Base-by-base conservation (phyloP, 1,140 invertebrate species). In the Acarapis woodi region DNA sequence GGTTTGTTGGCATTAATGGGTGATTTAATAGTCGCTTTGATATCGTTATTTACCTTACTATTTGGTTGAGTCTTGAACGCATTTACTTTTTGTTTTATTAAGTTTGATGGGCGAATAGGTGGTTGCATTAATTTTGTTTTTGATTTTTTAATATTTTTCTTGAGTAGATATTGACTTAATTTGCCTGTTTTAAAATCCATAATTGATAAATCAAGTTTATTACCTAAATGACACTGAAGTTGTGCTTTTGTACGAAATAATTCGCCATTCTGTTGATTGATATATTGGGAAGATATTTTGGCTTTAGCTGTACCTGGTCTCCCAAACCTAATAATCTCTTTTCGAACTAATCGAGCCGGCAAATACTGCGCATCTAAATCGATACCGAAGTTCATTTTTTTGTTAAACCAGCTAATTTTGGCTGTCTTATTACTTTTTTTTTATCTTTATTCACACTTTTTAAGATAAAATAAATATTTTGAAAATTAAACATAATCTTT, bases 1-100 rank as follows among this genome's bases (percentile, higher is more conserved):
- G 82, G 79, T 57, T 87, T 90, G 14, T 40, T 21, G 21, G 12
- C 18, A 30, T 20, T 14, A 52, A 50, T 39, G 44, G 53, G 48
- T 12, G 47, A 40, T 36, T 50, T 44, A 12, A 16, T 29, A 25
- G 24, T n/a, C 33, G 30, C n/a, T 36, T 37, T 10, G n/a, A 24
- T n/a, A 22, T 39, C 23, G 25, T 38, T 12, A 25, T 25, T 35
- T 10, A 42, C 40, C 40, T 42, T 48, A 18, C 38, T 39, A 46
- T 79, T 74, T 42, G 49, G 47, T 57, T 79, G 71, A 43, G 70
- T 80, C 57, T 78, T 80, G 43, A 80, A 69, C 15, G 94, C 73
- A 4, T 85, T 94, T 0, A 97, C 88, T 14, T 88, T 87, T 52
- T 96, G 88, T 52, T 96, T 96, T 51, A 96, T 94, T 2, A 83